A percentile compares a stretch with the other conserved stretches of the same genome.
Evolutionary conservation across 2,797 vertebrate genomes (phyloP).

Genomic region (Botia kubotai): DNA sequence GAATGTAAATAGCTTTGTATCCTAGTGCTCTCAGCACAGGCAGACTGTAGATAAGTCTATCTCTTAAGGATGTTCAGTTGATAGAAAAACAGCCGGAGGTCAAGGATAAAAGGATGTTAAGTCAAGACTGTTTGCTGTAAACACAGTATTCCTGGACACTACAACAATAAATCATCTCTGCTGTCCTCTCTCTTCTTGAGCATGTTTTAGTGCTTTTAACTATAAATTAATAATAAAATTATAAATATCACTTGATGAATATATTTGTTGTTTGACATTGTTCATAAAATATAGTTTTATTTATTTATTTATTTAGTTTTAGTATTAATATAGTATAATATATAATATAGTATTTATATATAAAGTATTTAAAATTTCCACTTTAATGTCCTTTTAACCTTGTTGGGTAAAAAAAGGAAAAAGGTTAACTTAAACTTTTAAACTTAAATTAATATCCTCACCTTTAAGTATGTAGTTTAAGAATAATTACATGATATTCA

Average conservation of each 20-base stretch:
- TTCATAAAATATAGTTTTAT: too few species aligned
- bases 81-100: conserved; percentile 49
- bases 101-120: conserved; percentile 49
- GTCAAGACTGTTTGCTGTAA: conserved; percentile 50
- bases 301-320: too few species aligned
- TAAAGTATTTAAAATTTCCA: too few species aligned
- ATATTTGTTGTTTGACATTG: neutral
- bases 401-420: too few species aligned
- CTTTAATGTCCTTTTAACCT: too few species aligned
- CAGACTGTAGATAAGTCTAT: conserved; percentile 28
- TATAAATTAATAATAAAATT: too few species aligned
- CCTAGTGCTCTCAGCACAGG: neutral
- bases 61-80: conserved; percentile 52
- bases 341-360: too few species aligned
- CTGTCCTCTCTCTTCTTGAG: conserved; percentile 39
- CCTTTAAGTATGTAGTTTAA: too few species aligned
- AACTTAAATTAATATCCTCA: too few species aligned
- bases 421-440: too few species aligned
- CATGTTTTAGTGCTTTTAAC: conserved; percentile 28
- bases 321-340: too few species aligned
- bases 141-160: conserved; percentile 36
- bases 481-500: too few species aligned
- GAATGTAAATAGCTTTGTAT: neutral
- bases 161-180: conserved; percentile 11
- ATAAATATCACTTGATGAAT: conserved; percentile 22